Evolutionary conservation across 1,140 invertebrate species (phyloP).

Genomic region (Ditylenchus dipsaci): DNA sequence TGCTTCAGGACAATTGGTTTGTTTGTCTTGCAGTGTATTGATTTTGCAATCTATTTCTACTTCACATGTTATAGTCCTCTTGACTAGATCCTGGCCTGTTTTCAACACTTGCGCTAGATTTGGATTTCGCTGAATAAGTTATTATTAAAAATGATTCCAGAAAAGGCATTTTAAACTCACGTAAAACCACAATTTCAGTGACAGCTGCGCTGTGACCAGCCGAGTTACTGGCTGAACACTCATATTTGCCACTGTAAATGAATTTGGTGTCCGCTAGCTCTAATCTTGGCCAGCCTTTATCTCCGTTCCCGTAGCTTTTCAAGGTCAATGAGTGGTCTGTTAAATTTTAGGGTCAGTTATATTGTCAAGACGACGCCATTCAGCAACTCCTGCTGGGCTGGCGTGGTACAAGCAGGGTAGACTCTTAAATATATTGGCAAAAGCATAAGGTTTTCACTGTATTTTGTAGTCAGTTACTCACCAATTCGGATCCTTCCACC

Average conservation of each 20-base stretch:
- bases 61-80: conserved; percentile 22
- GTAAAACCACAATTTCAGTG: conserved; percentile 19
- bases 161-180: conserved; percentile 19
- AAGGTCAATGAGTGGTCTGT: background rate
- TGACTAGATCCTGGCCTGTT: background rate
- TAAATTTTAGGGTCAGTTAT: background rate
- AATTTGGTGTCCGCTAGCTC: conserved; percentile 1
- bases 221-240: conserved; percentile 34
- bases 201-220: conserved; percentile 18
- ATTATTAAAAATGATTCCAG: too few species aligned
- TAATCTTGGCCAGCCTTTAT: conserved; percentile 15
- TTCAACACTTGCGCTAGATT: background rate
- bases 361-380: conserved; percentile 13
- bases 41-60: conserved; percentile 34
- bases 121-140: too few species aligned
- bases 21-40: background rate
- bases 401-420: conserved; percentile 41
- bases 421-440: background rate
- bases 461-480: conserved; percentile 8
- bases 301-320: background rate
- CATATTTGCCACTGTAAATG: conserved; percentile 32
- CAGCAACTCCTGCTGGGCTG: conserved; percentile 21
- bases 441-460: too few species aligned
- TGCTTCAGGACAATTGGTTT: conserved; percentile 37
- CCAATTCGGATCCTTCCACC: conserved; percentile 22